Evolutionary conservation across 2,888 invertebrate species (phyloP), one percentile per base, ranked within the genome.

Genomic region (Fragum whitleyi): DNA sequence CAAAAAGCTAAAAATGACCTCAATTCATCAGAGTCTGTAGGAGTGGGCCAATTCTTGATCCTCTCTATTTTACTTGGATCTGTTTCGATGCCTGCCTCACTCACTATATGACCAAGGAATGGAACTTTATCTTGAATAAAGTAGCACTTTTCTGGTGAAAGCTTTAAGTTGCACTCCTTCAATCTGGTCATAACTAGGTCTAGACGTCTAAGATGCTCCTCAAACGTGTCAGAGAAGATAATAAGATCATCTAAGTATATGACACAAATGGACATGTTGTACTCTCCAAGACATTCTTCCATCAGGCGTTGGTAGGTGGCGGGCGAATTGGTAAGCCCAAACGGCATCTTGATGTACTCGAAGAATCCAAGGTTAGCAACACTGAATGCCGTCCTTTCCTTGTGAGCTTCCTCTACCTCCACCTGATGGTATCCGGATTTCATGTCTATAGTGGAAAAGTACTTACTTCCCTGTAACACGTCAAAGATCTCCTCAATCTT

Each of bases 341-440:
- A 53, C 1, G 69, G 69, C 69, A 69, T 69, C n/a, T 21, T 53
- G 16, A 53, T 53, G 21, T 14, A 51, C 32, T 36, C 32, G 9
- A 51, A 69, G 51, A 11, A 68, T 11, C 68, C 68, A 3, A 68
- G 14, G 11, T 39, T 16, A 5, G 42, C 68, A 6, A 42, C 42
- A 21, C 42, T 68, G 36, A 68, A 68, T 2, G 47, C 68, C 9
- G 68, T 68, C 6, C 51, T 19, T 42, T 68, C 68, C 16, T 47
- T 42, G 26, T 68, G 68, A 9, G 2, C 21, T 26, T 68, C 68
- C 23, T 68, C 68, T 19, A n/a, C n/a, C n/a, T n/a, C n/a, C n/a
- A 68, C 51, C 23, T 68, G 47, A 47, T 68, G 68, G 42, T 68
- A n/a, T 16, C 68, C 68, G 2, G 23, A n/a, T n/a, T 65, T 65